These are phyloP conservation scores for Oceanodroma tethys DNA, from an alignment of 2,113 vertebrate species.

Conservation along the genomic window DNA sequence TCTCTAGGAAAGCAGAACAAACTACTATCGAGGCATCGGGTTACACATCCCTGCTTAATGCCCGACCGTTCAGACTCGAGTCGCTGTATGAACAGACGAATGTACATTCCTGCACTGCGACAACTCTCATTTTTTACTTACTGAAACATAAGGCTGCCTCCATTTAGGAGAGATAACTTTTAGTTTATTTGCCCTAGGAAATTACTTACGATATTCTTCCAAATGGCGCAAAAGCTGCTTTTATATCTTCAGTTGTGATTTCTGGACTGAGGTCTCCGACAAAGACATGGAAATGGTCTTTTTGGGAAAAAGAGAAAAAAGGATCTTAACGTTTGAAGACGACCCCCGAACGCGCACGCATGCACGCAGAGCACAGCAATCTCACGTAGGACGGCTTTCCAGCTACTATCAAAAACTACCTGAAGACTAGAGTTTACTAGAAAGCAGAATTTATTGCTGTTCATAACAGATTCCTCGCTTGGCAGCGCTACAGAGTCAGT, in stretches of 20 bases:
- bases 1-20: not conserved
- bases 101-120: not conserved
- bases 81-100: not conserved
- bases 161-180: not conserved
- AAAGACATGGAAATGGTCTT: conserved; percentile 99
- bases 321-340: conserved; percentile 29
- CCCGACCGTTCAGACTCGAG: not conserved
- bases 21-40: not conserved
- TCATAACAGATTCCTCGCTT: not conserved
- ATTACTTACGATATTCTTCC: conserved; percentile 98
- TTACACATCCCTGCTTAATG: not conserved
- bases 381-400: not conserved
- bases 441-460: not conserved
- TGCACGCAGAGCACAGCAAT: not conserved
- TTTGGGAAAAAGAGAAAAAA: conserved; percentile 35
- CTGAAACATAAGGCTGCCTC: not conserved
- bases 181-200: not conserved
- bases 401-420: not conserved
- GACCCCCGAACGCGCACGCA: not conserved
- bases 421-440: not conserved
- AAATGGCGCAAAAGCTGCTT: conserved; percentile 95
- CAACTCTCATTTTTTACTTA: not conserved
- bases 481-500: not conserved
- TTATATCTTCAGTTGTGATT: conserved; percentile 98
- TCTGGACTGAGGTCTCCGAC: conserved; percentile 98